Conservation (phyloP, 64 coral and sea anemone species). For the Actinia equina region DNA sequence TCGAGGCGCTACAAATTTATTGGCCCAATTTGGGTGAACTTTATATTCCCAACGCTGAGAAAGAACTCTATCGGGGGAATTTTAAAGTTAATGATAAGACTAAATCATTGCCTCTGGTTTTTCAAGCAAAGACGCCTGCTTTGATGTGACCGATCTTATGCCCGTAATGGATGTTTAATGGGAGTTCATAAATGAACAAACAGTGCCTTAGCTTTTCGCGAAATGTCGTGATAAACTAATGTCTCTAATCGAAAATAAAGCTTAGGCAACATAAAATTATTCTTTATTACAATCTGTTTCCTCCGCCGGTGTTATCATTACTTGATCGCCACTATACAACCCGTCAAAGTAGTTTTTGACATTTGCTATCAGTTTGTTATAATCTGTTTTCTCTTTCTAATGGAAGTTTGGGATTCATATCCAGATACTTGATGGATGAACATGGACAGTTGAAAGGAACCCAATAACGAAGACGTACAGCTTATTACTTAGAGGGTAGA, state of each 20-base stretch:
- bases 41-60: no score
- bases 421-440: background rate
- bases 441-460: background rate
- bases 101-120: background rate
- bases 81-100: no score
- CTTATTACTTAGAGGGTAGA: no score
- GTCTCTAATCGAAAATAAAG: background rate
- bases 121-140: background rate
- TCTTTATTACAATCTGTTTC: background rate
- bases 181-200: background rate
- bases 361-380: background rate
- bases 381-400: constrained; percentile 1
- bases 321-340: background rate
- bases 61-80: no score
- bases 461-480: background rate
- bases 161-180: background rate
- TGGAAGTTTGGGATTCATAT: background rate
- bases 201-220: no score
- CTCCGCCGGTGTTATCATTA: background rate
- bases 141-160: background rate
- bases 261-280: background rate
- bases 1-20: no score
- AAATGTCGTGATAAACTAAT: background rate
- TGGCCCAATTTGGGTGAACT: no score
- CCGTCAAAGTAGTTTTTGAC: background rate